Conservation (phyloP, 2,797 vertebrate genomes). For the Intellagama lesueurii region DNA sequence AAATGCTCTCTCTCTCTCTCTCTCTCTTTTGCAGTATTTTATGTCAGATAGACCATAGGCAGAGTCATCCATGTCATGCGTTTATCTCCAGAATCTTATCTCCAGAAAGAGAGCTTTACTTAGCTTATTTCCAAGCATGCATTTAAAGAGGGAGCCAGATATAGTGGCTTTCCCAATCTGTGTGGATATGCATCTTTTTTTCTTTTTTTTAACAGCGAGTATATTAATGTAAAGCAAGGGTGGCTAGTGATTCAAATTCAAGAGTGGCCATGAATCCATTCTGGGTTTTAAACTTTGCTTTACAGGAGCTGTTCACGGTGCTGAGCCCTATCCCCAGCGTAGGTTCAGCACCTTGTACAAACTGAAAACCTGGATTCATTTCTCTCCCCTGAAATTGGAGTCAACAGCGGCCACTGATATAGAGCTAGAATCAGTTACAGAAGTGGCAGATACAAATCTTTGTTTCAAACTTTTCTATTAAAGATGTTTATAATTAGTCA, state of each 20-base stretch:
- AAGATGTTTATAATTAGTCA: slow-evolving; percentile 30
- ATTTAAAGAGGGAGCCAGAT: background rate
- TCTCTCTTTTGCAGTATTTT: too few species aligned
- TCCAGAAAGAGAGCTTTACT: background rate
- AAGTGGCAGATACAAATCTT: background rate
- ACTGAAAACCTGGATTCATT: too few species aligned
- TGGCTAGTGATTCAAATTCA: too few species aligned
- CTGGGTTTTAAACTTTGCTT: too few species aligned
- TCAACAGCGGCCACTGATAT: background rate
- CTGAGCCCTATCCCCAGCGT: too few species aligned
- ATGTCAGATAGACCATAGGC: background rate
- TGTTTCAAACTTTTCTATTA: background rate
- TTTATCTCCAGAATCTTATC: background rate
- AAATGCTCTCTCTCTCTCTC: too few species aligned
- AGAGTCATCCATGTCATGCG: background rate
- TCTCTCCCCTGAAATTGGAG: too few species aligned
- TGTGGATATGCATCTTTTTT: background rate
- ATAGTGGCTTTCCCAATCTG: background rate
- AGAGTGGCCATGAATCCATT: too few species aligned
- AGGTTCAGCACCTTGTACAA: too few species aligned
- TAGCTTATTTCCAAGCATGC: background rate
- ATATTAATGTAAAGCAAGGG: background rate
- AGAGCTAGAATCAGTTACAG: background rate
- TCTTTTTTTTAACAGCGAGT: background rate
- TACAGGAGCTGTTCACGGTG: too few species aligned